A percentile compares a stretch with the other conserved stretches of the same genome.
phyloP scores from a whole-genome alignment of 1,140 invertebrate species.

The Lepidotrigona ventralis region DNA sequence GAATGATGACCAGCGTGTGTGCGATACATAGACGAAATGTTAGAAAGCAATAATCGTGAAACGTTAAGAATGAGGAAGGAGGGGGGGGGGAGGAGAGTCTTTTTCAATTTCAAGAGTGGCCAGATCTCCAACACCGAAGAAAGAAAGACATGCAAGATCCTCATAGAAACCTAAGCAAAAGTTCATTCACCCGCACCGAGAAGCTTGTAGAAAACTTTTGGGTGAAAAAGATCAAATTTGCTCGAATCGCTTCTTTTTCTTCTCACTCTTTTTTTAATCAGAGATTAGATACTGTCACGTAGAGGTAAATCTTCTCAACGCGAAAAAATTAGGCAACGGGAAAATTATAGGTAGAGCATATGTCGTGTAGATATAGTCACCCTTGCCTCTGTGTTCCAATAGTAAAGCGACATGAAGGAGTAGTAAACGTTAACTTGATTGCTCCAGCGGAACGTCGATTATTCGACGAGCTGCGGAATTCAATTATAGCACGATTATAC shows the following conservation, averaged over 20 bases:
- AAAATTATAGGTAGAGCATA: conserved; percentile 24
- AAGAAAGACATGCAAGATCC: conserved; percentile 47
- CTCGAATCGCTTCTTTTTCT: neutral
- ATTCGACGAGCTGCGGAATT: neutral
- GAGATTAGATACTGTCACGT: too few relatives aligned
- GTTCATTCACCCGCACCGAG: neutral
- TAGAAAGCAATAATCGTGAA: conserved; percentile 38
- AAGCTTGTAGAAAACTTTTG: neutral
- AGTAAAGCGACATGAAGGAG: conserved; percentile 26
- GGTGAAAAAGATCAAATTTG: neutral
- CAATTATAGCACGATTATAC: neutral
- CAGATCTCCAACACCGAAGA: conserved; percentile 76
- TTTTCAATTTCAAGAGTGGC: conserved; percentile 72
- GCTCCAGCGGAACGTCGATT: conserved; percentile 24
- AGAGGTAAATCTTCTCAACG: neutral
- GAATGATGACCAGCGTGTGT: conserved; percentile 9
- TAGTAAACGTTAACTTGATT: conserved; percentile 25
- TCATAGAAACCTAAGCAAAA: conserved; percentile 1
- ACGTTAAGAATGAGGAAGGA: neutral
- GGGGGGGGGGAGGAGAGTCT: neutral
- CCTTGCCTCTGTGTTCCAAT: conserved; percentile 37
- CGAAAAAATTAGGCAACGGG: conserved; percentile 15
- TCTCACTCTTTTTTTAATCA: neutral
- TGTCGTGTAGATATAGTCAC: conserved; percentile 50
- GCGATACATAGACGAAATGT: conserved; percentile 27